phyloP scores from a whole-genome alignment of 2,888 invertebrate species.

The Tineola bisselliella region DNA sequence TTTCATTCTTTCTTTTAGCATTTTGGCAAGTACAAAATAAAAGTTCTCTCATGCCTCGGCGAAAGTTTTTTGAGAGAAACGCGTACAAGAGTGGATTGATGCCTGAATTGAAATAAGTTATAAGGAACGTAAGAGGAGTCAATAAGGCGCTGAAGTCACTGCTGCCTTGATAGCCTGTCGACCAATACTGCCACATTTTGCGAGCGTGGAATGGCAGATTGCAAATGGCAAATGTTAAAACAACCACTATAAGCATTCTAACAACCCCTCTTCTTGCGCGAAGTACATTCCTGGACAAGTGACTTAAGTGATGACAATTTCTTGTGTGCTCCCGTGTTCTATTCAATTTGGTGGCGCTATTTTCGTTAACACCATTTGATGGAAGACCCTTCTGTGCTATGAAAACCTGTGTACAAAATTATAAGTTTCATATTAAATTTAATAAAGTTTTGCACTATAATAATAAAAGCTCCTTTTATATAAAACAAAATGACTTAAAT shows the following conservation, averaged over 20 bases:
- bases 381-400: slow-evolving; percentile 36
- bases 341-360: slow-evolving; percentile 40
- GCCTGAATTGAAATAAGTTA: slow-evolving; percentile 90
- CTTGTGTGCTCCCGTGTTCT: slow-evolving; percentile 48
- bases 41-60: slow-evolving; percentile 85
- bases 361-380: slow-evolving; percentile 35
- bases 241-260: slow-evolving; percentile 88
- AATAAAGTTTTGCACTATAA: neutral
- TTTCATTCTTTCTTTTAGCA: slow-evolving; percentile 45
- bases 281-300: slow-evolving; percentile 79
- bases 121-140: slow-evolving; percentile 86
- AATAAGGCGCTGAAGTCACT: slow-evolving; percentile 80
- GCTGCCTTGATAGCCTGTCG: slow-evolving; percentile 73
- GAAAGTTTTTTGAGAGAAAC: slow-evolving; percentile 82
- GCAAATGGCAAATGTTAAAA: slow-evolving; percentile 87
- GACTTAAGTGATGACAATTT: slow-evolving; percentile 72
- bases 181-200: slow-evolving; percentile 89
- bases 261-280: slow-evolving; percentile 86
- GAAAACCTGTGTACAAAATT: slow-evolving; percentile 31
- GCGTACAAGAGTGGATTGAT: slow-evolving; percentile 92
- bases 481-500: neutral
- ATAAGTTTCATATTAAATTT: neutral
- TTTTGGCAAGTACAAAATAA: slow-evolving; percentile 68
- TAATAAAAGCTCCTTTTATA: neutral
- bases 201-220: slow-evolving; percentile 90